Evolutionary conservation across 2,888 invertebrate genomes (phyloP).

Genomic region (Caenorhabditis virilis): DNA sequence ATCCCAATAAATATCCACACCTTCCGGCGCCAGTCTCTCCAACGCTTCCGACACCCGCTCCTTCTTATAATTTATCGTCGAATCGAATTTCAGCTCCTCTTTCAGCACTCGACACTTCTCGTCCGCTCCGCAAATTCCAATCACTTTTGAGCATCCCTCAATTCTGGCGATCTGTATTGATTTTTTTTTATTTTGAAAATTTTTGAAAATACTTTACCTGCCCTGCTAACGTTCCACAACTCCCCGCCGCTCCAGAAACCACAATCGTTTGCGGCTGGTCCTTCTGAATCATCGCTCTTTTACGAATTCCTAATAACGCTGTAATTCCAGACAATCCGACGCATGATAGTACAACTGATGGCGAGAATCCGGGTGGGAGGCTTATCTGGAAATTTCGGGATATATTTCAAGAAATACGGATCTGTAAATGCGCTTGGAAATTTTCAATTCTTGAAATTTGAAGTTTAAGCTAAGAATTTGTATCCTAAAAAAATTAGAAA

Average conservation of each 20-base stretch:
- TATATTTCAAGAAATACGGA: too few relatives aligned
- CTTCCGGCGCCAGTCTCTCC: slow-evolving; percentile 66
- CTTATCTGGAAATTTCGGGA: slow-evolving; percentile 34
- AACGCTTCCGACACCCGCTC: slow-evolving; percentile 65
- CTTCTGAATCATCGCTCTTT: slow-evolving; percentile 64
- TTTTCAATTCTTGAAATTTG: neutral
- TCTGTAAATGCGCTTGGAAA: neutral
- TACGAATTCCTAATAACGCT: slow-evolving; percentile 66
- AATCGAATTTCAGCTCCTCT: slow-evolving; percentile 67
- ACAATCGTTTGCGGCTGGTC: slow-evolving; percentile 69
- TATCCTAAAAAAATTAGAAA: slow-evolving; percentile 5
- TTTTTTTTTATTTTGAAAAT: neutral
- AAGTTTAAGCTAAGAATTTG: neutral
- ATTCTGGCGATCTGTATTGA: slow-evolving; percentile 66
- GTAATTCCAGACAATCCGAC: slow-evolving; percentile 69
- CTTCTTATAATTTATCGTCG: slow-evolving; percentile 68
- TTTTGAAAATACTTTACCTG: slow-evolving; percentile 61
- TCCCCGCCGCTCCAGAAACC: slow-evolving; percentile 70
- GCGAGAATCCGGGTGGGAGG: slow-evolving; percentile 48
- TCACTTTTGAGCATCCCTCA: slow-evolving; percentile 66
- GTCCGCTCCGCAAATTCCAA: slow-evolving; percentile 70
- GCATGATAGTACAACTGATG: slow-evolving; percentile 57
- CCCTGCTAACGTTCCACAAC: slow-evolving; percentile 70
- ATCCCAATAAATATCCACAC: slow-evolving; percentile 70
- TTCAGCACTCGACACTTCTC: slow-evolving; percentile 66